Percentiles rank a stretch among this genome's conserved stretches.
phyloP scores from a whole-genome alignment of 2,888 invertebrate species.

The Aethes cnicana region DNA sequence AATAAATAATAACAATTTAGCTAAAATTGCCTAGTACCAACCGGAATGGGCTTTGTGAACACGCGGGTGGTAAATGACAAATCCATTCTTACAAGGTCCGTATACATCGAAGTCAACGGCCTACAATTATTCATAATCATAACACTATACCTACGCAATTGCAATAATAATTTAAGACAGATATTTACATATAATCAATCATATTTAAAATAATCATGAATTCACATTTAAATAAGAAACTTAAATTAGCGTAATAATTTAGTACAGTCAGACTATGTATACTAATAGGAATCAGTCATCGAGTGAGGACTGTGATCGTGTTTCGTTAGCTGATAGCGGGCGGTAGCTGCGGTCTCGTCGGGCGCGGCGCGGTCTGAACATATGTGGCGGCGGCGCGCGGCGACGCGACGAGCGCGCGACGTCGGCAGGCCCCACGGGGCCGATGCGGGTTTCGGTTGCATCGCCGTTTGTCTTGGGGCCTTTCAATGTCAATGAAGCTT shows the following conservation, averaged over 20 bases:
- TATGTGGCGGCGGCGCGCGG: conserved; percentile 41
- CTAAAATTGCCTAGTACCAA: conserved; percentile 81
- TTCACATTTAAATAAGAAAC: conserved; percentile 74
- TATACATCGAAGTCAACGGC: conserved; percentile 55
- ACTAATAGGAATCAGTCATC: conserved; percentile 81
- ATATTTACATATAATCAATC: conserved; percentile 76
- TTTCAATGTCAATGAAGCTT: conserved; percentile 50
- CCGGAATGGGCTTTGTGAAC: conserved; percentile 79
- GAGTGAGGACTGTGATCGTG: conserved; percentile 56
- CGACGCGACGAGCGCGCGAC: conserved; percentile 33
- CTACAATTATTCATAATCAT: conserved; percentile 50
- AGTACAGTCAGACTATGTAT: conserved; percentile 74
- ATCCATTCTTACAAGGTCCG: conserved; percentile 72
- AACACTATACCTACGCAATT: conserved; percentile 73
- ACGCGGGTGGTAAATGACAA: conserved; percentile 81
- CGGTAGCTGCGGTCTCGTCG: conserved; percentile 32
- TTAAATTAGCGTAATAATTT: conserved; percentile 77
- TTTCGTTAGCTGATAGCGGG: conserved; percentile 55
- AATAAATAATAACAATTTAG: conserved; percentile 77
- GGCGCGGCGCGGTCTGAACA: conserved; percentile 40
- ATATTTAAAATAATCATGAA: conserved; percentile 70
- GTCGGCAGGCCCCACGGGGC: conserved; percentile 24
- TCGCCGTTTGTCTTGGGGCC: conserved; percentile 33
- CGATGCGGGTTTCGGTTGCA: conserved; percentile 10
- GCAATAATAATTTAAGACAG: conserved; percentile 77